Evolutionary conservation across 2,113 vertebrate genomes (phyloP).

Genomic region (Alaudala cheleensis): DNA sequence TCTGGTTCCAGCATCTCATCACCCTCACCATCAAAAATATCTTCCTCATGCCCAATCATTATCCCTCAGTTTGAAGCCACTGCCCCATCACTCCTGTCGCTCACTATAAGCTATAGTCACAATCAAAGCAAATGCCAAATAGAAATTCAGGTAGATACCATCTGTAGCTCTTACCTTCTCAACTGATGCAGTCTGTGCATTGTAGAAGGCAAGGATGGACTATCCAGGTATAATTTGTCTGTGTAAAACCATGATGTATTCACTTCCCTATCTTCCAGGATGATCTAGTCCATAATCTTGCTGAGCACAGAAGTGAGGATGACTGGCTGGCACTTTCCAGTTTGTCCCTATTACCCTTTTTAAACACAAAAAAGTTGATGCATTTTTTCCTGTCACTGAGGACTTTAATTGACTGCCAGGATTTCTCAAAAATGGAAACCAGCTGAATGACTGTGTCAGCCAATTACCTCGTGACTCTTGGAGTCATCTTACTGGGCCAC

Average conservation of each 20-base stretch:
- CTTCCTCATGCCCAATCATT: not conserved
- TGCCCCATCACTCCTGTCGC: not conserved
- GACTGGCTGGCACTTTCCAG: not conserved
- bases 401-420: not conserved
- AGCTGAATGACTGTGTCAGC: not conserved
- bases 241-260: not conserved
- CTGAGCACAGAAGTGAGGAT: not conserved
- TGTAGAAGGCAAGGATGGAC: not conserved
- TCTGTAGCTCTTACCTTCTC: not conserved
- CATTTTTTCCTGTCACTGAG: not conserved
- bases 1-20: not conserved
- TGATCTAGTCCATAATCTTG: not conserved
- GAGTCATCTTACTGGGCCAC: not conserved
- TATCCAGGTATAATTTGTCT: not conserved
- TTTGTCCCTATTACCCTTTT: not conserved
- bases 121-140: not conserved
- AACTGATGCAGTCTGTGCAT: not conserved
- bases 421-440: not conserved
- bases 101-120: not conserved
- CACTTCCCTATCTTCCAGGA: too few relatives aligned
- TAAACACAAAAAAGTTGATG: too few relatives aligned
- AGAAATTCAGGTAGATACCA: not conserved
- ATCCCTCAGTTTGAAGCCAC: not conserved
- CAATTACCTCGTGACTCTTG: not conserved
- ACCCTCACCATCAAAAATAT: not conserved